Evolutionary conservation across 2,113 vertebrate species (phyloP).

Genomic region (Nyctereutes procyonoides): DNA sequence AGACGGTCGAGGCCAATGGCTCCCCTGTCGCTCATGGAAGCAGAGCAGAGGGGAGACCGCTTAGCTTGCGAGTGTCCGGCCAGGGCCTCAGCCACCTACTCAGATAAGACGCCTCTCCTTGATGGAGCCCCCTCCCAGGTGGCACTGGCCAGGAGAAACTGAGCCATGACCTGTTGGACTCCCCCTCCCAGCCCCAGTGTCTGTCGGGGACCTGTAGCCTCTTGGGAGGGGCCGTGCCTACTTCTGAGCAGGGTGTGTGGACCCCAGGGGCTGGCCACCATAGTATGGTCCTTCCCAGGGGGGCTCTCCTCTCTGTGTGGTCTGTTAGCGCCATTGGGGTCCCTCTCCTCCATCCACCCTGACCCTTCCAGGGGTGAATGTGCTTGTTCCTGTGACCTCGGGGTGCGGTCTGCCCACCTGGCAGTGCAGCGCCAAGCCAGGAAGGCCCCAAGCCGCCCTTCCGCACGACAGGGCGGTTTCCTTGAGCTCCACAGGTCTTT

Average conservation of each 20-base stretch:
- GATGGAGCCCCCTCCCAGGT: neutral
- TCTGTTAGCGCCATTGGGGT: accelerated
- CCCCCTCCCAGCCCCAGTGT: accelerated
- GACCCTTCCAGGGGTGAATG: accelerated
- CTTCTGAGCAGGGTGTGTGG: neutral
- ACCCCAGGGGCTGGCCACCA: accelerated
- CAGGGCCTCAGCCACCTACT: accelerated
- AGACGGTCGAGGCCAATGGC: accelerated
- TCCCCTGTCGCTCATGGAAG: neutral
- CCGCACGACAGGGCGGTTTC: neutral
- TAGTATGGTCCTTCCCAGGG: neutral
- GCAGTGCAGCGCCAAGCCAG: accelerated
- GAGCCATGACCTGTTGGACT: neutral
- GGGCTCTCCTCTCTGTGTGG: neutral
- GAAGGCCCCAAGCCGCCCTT: neutral
- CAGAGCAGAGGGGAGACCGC: neutral
- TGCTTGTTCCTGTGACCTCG: neutral
- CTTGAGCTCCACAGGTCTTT: constrained; percentile 60
- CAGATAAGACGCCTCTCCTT: accelerated
- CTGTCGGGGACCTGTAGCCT: neutral
- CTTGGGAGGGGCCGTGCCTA: neutral
- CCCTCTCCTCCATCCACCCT: neutral
- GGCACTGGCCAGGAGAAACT: neutral
- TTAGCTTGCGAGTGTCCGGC: accelerated
- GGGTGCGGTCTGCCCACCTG: accelerated